Percentiles rank a stretch among this genome's conserved stretches.
These are phyloP conservation scores for Tylochromis polylepis DNA, from an alignment of 2,113 vertebrate genomes.

Conservation along the genomic window DNA sequence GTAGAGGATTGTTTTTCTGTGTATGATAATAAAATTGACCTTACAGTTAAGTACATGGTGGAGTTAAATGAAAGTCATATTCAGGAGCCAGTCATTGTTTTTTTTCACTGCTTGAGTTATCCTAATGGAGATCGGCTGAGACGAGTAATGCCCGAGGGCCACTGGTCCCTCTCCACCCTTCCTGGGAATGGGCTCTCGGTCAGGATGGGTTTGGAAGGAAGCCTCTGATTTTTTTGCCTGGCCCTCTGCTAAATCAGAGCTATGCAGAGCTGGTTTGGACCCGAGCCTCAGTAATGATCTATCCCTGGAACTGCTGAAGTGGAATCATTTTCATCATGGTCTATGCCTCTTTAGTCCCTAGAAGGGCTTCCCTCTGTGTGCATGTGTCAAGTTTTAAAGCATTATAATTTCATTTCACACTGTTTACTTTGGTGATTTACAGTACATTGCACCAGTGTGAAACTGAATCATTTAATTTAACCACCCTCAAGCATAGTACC, in stretches of 20 bases:
- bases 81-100: conserved; percentile 23
- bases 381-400: conserved; percentile 3
- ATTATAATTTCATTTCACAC: conserved; percentile 21
- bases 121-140: conserved; percentile 36
- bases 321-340: conserved; percentile 40
- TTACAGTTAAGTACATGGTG: conserved; percentile 5
- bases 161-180: conserved; percentile 48
- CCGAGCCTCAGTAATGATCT: conserved; percentile 31
- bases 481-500: background rate
- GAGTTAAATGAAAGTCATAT: conserved; percentile 12
- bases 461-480: conserved; percentile 5
- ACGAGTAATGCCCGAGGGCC: conserved; percentile 43
- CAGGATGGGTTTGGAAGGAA: conserved; percentile 49
- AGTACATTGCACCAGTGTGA: background rate
- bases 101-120: conserved; percentile 27
- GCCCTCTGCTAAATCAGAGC: conserved; percentile 41
- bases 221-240: conserved; percentile 30
- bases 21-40: conserved; percentile 7
- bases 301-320: conserved; percentile 30
- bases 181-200: conserved; percentile 41
- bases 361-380: background rate
- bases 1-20: background rate
- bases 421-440: conserved; percentile 25
- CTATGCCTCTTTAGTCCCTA: background rate
- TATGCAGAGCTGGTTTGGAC: conserved; percentile 44